phyloP scores from a whole-genome alignment of 2,797 vertebrate species.

The Otolemur crassicaudatus region DNA sequence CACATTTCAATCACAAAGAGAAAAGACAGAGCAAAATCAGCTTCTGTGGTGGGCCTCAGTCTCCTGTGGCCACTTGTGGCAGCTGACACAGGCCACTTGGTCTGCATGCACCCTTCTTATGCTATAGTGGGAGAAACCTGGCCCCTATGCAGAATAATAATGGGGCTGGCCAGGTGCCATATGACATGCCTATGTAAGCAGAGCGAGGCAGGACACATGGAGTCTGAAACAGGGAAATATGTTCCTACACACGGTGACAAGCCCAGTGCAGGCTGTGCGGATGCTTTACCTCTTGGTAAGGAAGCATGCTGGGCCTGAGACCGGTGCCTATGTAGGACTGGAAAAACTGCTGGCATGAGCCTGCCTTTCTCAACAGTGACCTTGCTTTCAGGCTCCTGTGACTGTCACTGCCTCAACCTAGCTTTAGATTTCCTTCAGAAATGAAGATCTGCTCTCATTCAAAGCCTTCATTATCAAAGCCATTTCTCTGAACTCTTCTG shows the following conservation, averaged over 20 bases:
- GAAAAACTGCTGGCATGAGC: neutral
- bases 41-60: neutral
- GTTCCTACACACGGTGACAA: neutral
- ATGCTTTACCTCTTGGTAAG: neutral
- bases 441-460: constrained; percentile 44
- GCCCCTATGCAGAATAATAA: neutral
- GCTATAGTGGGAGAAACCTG: neutral
- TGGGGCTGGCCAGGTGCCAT: neutral
- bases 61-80: neutral
- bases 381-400: neutral
- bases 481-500: constrained; percentile 71
- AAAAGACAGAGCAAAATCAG: neutral
- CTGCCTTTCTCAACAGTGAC: neutral
- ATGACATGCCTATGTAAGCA: neutral
- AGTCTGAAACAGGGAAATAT: neutral
- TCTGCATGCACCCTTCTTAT: neutral
- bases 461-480: constrained; percentile 71
- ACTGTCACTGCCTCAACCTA: constrained; percentile 6
- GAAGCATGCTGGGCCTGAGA: neutral
- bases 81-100: too few species aligned
- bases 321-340: too few species aligned
- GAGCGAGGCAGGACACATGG: neutral
- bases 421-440: constrained; percentile 64
- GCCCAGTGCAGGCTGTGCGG: neutral
- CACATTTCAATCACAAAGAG: neutral